Base-by-base conservation (phyloP, 1,140 invertebrate genomes). In the Tetranychus urticae region DNA sequence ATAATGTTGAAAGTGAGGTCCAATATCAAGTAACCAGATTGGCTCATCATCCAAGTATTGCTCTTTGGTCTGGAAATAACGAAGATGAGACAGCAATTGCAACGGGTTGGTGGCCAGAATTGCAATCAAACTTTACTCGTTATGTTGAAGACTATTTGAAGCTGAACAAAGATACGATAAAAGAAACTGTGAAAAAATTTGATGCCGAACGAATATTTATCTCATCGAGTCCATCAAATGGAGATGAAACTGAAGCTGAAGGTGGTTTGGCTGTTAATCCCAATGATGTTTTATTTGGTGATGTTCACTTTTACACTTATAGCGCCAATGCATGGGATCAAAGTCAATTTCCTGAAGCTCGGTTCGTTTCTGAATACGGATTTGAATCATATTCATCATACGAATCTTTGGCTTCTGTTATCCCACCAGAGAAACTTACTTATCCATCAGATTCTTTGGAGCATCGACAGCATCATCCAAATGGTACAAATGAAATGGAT, bases 311-410 rank as follows among this genome's bases (percentile, higher is more conserved):
- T 54, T 67, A 69, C 45, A 8, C 12, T 37, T 93, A 97, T 69
- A 31, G 81, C 0, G 71, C 72, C 61, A 82, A 96, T 69, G 79
- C 81, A 56, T 97, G 89, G 88, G 71, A 85, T 64, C 75, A 79
- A 23, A 78, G 75, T 50, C 81, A 77, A 7, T 94, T 83, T 72
- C 85, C 85, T 1, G 77, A 77, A 13, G 79, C 88, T 1, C 78
- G 92, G 64, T 94, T 97, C 72, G 79, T 83, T 23, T 93, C 91
- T 0, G 94, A 98, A 72, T 98, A 93, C 71, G 94, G 94, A 12
- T 84, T 89, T 65, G 90, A 97, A 71, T 86, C 89, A 3, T 75
- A 86, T 47, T 88, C 91, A 0, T 81, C 81, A 5, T 70, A 81
- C 13, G 70, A 74, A 36, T 80, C 83, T 3, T 72, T 84, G 66